Base-by-base conservation (phyloP, 2,888 invertebrate genomes). In the Cosmopolites sordidus region DNA sequence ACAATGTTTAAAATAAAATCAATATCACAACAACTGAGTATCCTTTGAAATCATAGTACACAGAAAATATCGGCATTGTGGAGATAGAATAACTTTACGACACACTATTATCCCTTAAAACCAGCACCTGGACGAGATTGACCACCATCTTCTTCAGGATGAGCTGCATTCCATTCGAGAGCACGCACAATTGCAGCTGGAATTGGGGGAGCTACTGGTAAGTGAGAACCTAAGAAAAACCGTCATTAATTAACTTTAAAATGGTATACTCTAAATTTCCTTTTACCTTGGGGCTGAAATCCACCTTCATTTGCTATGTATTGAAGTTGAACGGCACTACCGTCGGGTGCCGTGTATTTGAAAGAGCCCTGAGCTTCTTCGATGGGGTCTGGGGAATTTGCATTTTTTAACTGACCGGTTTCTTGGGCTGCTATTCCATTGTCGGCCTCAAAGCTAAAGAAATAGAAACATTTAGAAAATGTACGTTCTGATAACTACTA, bases 271-370 rank as follows among this genome's bases (percentile, higher is more conserved):
- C 27, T 27, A 27, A 27, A n/a, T n/a, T n/a, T n/a, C n/a, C 1
- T 42, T n/a, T 22, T 58, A 33, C 72, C 84, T 70, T 76, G 72
- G 18, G 86, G 80, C 58, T 81, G 81, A 78, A 82, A 86, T 53
- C 87, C 86, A 60, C 83, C 81, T 69, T 85, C 84, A 62, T 86
- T 83, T 60, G 87, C 85, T 51, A 78, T 66, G 72, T 84, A 87
- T 41, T 74, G 72, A 54, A 86, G 68, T n/a, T 73, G 66, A 62
- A 83, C 75, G 11, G 75, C 75, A 39, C 77, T 72, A n/a, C 86
- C 86, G 60, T 85, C 84, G 11, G 82, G 82, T 16, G 81, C 78
- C 3, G 75, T 77, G 72, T 76, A 80, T 27, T 76, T 71, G 74
- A 75, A 83, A 1, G 75, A 69, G 17, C 83, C 83, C 60, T 78